Percentiles rank a stretch among this genome's conserved stretches.
Conservation (phyloP, 2,797 vertebrate genomes). For the Sarcophilus harrisii region DNA sequence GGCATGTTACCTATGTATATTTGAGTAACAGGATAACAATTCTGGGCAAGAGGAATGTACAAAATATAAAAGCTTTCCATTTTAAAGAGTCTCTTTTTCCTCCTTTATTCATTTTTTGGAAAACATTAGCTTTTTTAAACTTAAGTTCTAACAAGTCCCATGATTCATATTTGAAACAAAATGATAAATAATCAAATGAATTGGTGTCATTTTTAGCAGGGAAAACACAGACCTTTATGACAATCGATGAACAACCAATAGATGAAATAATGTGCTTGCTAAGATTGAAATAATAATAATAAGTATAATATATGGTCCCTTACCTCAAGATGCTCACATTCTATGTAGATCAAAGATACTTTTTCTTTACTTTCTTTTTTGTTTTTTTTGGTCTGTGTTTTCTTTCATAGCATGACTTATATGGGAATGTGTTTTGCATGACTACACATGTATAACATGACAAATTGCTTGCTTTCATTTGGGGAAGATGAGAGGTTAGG, state of each 20-base stretch:
- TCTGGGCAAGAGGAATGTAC: neutral
- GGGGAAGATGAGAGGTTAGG: no score
- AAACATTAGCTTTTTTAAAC: neutral
- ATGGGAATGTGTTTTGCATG: neutral
- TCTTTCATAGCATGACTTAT: neutral
- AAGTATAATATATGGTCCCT: neutral
- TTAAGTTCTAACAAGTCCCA: neutral
- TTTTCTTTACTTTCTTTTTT: neutral
- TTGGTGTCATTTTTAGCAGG: neutral
- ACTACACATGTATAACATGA: neutral
- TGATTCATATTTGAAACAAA: neutral
- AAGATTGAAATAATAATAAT: neutral
- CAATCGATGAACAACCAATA: neutral
- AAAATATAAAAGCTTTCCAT: neutral
- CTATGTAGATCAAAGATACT: neutral
- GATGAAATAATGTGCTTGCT: neutral
- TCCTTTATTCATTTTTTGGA: neutral
- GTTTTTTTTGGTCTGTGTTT: neutral
- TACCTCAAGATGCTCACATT: neutral
- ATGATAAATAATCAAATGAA: neutral
- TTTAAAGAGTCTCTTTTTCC: neutral
- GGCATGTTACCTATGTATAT: neutral
- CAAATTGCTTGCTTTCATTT: neutral
- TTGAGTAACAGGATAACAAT: neutral
- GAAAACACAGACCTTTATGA: neutral